Evolutionary conservation across 1,140 invertebrate species (phyloP).

Genomic region (Tetramorium alpestre): DNA sequence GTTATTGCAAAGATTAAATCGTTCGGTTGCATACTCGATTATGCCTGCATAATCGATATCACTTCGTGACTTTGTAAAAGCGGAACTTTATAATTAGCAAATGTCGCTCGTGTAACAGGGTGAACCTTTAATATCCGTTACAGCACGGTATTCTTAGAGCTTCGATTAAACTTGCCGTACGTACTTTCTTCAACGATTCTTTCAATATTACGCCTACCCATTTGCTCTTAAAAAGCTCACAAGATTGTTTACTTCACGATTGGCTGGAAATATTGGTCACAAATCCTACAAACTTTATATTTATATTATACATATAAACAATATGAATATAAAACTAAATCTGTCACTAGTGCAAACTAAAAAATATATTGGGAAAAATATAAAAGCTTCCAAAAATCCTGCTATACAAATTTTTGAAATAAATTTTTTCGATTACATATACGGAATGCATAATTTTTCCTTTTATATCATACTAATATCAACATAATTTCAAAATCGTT

Average conservation of each 20-base stretch:
- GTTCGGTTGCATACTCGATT: conserved; percentile 39
- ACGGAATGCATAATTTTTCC: not conserved
- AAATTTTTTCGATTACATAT: not conserved
- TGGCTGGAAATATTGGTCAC: not conserved
- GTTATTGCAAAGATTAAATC: conserved; percentile 31
- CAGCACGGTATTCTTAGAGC: conserved; percentile 15
- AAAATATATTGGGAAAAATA: not conserved
- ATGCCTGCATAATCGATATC: conserved; percentile 45
- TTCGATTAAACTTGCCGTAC: conserved; percentile 5
- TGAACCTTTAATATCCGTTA: conserved; percentile 48
- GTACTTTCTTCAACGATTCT: conserved; percentile 16
- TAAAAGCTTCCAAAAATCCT: not conserved
- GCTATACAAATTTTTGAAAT: not conserved
- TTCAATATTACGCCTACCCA: conserved; percentile 25
- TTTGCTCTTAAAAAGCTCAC: not conserved
- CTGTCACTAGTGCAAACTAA: not conserved
- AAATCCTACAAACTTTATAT: not conserved
- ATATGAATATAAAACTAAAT: not conserved
- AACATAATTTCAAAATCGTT: not conserved
- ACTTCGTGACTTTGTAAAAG: conserved; percentile 44
- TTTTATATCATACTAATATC: not conserved
- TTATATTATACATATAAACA: not conserved
- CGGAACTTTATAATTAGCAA: conserved; percentile 63
- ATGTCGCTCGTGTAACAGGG: conserved; percentile 40
- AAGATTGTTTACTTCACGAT: conserved; percentile 17